A percentile compares a stretch with the other conserved stretches of the same genome.
Evolutionary conservation across 2,113 vertebrate species (phyloP).

Genomic region (Cyrtonyx montezumae): DNA sequence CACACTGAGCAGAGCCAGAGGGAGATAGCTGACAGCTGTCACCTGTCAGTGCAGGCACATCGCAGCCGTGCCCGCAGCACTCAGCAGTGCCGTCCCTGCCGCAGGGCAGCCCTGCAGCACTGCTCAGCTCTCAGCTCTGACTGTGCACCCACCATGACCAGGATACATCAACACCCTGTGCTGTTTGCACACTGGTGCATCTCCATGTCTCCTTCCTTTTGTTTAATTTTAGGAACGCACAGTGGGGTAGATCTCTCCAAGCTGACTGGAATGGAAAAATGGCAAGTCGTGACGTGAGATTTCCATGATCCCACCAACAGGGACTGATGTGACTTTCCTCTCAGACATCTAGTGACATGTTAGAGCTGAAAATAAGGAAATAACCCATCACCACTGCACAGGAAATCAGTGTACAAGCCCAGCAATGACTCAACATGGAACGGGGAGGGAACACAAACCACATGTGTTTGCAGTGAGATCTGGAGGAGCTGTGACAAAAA

Average conservation of each 20-base stretch:
- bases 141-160: accelerated
- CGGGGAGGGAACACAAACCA: neutral
- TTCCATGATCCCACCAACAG: neutral
- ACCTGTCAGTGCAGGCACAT: accelerated
- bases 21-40: neutral
- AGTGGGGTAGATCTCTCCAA: neutral
- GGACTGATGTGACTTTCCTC: neutral
- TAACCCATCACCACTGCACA: neutral
- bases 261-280: neutral
- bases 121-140: neutral
- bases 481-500: neutral
- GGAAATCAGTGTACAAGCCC: accelerated
- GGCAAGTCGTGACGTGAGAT: neutral
- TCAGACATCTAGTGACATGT: neutral
- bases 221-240: neutral
- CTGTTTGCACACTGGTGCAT: neutral
- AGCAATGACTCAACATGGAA: neutral
- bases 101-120: accelerated
- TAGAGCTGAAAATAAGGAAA: neutral
- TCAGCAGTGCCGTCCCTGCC: accelerated
- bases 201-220: neutral
- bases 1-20: accelerated
- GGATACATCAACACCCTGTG: neutral
- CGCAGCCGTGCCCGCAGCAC: accelerated
- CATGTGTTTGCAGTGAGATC: accelerated